Percentiles rank a stretch among this genome's conserved stretches.
phyloP scores from a whole-genome alignment of 2,888 invertebrate species.

The Ochropleura plecta region DNA sequence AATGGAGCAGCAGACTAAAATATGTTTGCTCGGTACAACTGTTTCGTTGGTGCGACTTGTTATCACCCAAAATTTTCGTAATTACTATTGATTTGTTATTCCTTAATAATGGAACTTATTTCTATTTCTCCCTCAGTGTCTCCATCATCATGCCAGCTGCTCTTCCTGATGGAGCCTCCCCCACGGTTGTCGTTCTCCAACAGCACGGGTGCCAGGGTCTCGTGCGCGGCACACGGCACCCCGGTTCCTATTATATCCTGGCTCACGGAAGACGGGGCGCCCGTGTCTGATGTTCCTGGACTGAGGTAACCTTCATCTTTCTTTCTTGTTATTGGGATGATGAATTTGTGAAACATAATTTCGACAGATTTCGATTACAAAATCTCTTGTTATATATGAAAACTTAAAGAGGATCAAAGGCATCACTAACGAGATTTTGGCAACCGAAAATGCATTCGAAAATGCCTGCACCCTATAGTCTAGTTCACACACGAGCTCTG shows the following conservation, averaged over 20 bases:
- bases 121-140: slow-evolving; percentile 68
- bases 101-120: not conserved
- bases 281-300: slow-evolving; percentile 93
- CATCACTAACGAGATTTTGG: slow-evolving; percentile 7
- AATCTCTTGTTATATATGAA: not conserved
- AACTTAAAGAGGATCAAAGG: not conserved
- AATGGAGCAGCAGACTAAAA: not conserved
- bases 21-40: not conserved
- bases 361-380: not conserved
- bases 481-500: slow-evolving; percentile 20
- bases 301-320: slow-evolving; percentile 90
- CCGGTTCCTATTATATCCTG: slow-evolving; percentile 94
- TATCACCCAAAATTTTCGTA: not conserved
- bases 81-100: not conserved
- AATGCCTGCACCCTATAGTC: not conserved
- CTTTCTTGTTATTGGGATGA: not conserved
- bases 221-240: slow-evolving; percentile 94
- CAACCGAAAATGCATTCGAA: slow-evolving; percentile 45
- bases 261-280: slow-evolving; percentile 93
- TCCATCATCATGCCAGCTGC: slow-evolving; percentile 77
- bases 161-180: slow-evolving; percentile 94
- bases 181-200: slow-evolving; percentile 94
- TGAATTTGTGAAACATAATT: not conserved
- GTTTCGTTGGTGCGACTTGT: not conserved
- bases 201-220: slow-evolving; percentile 94